A percentile compares a stretch with the other conserved stretches of the same genome.
These are phyloP conservation scores for Lacerta agilis DNA, from an alignment of 2,797 vertebrate species.

Conservation along the genomic window DNA sequence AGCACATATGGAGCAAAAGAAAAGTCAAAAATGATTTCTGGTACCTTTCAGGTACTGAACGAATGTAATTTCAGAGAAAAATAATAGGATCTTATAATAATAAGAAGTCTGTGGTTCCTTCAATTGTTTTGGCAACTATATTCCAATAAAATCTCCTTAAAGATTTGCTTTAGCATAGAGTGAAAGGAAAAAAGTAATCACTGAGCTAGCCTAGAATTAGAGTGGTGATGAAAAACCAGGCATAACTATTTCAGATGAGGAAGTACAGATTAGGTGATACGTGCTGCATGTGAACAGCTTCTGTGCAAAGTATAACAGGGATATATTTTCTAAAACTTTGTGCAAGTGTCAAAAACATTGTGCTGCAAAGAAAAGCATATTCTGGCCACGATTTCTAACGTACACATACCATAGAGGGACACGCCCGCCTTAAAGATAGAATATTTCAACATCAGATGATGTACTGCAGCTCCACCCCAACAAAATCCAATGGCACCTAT, in stretches of 20 bases:
- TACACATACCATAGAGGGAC: slow-evolving; percentile 79
- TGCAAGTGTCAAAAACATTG: background rate
- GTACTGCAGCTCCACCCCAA: slow-evolving; percentile 82
- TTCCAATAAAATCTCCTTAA: background rate
- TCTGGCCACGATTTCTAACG: background rate
- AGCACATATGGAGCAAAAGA: background rate
- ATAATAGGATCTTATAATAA: background rate
- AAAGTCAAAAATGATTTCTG: background rate
- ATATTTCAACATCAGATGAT: slow-evolving; percentile 80
- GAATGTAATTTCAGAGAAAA: background rate
- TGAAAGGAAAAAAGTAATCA: background rate
- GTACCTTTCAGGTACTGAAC: background rate
- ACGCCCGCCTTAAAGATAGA: slow-evolving; percentile 80
- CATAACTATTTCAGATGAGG: slow-evolving; percentile 7
- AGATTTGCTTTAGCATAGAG: background rate
- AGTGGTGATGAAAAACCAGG: background rate
- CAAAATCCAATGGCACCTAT: slow-evolving; percentile 82
- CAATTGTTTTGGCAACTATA: too few relatives aligned
- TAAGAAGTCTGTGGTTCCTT: background rate
- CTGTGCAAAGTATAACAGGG: background rate
- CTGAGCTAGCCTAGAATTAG: background rate
- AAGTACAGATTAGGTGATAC: slow-evolving; percentile 2
- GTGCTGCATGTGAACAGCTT: slow-evolving; percentile 17
- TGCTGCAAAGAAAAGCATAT: background rate
- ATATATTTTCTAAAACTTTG: background rate